Evolutionary conservation across 2,888 invertebrate species (phyloP).

Genomic region (Megalurothrips usitatus): DNA sequence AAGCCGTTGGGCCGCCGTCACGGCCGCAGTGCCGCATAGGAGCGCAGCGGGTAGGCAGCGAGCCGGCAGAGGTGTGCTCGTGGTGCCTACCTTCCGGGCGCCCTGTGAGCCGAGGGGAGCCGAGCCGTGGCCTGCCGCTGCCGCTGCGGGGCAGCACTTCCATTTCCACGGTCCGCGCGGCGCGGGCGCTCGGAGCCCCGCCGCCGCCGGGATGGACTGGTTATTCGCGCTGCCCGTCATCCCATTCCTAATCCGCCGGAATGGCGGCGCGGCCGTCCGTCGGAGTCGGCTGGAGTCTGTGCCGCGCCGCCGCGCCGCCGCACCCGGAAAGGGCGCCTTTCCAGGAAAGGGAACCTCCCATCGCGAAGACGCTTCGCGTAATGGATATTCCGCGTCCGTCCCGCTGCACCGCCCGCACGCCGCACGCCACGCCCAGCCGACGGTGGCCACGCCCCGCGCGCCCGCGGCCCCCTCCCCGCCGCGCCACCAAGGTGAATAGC

Average conservation of each 20-base stretch:
- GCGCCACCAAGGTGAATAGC: constrained; percentile 24
- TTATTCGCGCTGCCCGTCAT: constrained; percentile 76
- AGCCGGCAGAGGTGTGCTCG: no score
- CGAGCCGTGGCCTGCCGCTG: no score
- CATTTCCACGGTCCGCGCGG: no score
- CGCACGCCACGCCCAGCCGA: not conserved
- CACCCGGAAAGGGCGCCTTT: constrained; percentile 23
- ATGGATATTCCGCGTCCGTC: no score
- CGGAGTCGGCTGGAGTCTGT: not conserved
- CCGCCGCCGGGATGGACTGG: no score
- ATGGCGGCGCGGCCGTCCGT: not conserved
- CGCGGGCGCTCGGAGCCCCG: no score
- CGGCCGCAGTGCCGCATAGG: no score
- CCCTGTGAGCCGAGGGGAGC: no score
- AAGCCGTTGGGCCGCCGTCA: no score
- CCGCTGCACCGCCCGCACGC: not conserved
- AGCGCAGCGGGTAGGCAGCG: no score
- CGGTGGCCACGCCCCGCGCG: not conserved
- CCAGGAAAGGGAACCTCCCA: not conserved
- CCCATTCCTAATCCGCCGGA: constrained; percentile 78
- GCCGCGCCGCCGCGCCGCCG: not conserved
- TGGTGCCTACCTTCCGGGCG: no score
- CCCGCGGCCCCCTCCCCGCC: not conserved
- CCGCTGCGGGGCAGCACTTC: no score
- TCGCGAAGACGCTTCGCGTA: not conserved